Evolutionary conservation across 2,797 vertebrate species (phyloP), one percentile per base, ranked within the genome.

Genomic region (Podarcis siculus): DNA sequence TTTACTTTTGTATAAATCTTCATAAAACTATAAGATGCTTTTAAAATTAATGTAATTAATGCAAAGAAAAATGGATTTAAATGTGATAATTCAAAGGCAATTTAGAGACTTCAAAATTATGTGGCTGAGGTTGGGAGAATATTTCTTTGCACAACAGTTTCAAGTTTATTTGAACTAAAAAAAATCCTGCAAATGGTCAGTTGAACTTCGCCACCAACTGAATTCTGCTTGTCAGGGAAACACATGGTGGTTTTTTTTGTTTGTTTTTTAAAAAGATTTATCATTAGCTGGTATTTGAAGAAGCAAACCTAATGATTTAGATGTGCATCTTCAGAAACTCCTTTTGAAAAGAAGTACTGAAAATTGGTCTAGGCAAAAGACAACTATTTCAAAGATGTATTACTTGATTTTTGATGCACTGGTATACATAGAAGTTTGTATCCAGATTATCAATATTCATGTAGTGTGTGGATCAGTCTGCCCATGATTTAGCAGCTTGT

Each of bases 161-260:
- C 2, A 55, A 55, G 30, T 79, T 55, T 92, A 92, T 95, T 91
- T 94, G 94, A 95, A 95, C 91, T 94, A 73, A 86, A 89, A 92
- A 92, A 55, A 55, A 15, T 55, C 92, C 91, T 95, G 89, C 39
- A 82, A 89, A 88, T 94, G 91, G 94, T 91, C 93, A 94, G 86
- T 55, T 4, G 45, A 90, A 91, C 89, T 91, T 90, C 89, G 91
- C 55, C 92, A 89, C 64, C 82, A 77, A 61, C 23, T 90, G 93
- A 90, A 39, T 88, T 92, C 89, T 73, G 86, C 93, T 90, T 87
- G 91, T 90, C 92, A 94, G 88, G 91, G 89, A 95, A 95, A 93
- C 92, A 94, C 23, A 23, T 37, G 12, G 92, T 42, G 42, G 42
- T 42, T 42, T 93, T 92, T 94, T 93, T 89, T 89, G 93, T 84